Conservation (phyloP, 2,113 vertebrate genomes). For the Sitta europaea region DNA sequence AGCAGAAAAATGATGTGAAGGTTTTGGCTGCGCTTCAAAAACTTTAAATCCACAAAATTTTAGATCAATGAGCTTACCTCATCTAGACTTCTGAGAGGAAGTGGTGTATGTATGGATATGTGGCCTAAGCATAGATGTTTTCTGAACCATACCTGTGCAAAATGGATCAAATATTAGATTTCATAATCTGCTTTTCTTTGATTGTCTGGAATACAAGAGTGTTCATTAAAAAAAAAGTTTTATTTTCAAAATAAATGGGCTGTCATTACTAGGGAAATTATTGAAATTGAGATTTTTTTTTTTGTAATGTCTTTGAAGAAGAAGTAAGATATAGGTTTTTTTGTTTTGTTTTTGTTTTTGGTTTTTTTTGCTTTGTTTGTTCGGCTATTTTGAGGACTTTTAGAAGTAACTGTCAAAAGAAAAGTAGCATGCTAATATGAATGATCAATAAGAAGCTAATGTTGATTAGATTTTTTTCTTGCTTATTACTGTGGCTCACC, state of each 20-base stretch:
- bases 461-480: background rate
- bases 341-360: background rate
- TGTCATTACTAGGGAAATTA: constrained; percentile 17
- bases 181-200: constrained; percentile 33
- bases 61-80: constrained; percentile 41
- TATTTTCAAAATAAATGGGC: constrained; percentile 41
- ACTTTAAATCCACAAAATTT: constrained; percentile 47
- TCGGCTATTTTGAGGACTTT: background rate
- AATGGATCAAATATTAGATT: constrained; percentile 54
- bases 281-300: constrained; percentile 12
- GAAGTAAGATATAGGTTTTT: background rate
- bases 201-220: constrained; percentile 21
- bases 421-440: background rate
- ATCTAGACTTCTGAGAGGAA: constrained; percentile 37
- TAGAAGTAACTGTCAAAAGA: background rate
- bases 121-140: constrained; percentile 6
- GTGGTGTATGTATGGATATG: background rate
- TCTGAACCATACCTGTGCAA: constrained; percentile 26
- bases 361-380: background rate
- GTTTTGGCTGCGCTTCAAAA: constrained; percentile 67
- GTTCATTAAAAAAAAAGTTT: constrained; percentile 7
- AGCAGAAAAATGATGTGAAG: constrained; percentile 45
- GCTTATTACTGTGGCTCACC: background rate
- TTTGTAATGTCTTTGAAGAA: background rate
- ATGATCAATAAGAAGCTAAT: background rate